A percentile compares a stretch with the other conserved stretches of the same genome.
Evolutionary conservation across 2,113 vertebrate species (phyloP).

Genomic region (Leiothrix lutea): DNA sequence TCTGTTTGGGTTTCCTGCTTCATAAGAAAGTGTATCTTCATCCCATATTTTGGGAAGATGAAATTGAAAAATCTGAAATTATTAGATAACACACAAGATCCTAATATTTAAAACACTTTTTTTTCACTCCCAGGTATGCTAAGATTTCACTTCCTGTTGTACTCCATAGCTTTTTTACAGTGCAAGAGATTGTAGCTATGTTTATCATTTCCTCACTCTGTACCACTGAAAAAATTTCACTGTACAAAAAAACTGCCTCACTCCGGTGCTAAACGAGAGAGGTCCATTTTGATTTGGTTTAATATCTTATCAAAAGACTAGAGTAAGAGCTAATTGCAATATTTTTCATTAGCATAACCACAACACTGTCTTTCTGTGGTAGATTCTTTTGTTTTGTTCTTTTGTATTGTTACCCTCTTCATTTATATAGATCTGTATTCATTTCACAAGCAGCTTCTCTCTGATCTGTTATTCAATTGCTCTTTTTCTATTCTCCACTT

Average conservation of each 20-base stretch:
- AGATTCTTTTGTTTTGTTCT: neutral
- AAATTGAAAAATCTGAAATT: neutral
- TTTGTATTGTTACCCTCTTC: neutral
- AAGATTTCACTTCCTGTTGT: neutral
- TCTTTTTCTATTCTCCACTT: neutral
- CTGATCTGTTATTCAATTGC: neutral
- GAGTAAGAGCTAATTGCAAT: neutral
- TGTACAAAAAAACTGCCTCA: neutral
- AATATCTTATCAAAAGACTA: neutral
- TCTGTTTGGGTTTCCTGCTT: neutral
- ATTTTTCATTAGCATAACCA: neutral
- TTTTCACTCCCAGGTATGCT: fast-evolving
- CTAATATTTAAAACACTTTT: neutral
- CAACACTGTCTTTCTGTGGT: neutral
- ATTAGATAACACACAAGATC: neutral
- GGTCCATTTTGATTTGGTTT: neutral
- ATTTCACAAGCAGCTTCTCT: conserved; percentile 9
- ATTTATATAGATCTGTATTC: conserved; percentile 1
- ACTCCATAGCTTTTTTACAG: neutral
- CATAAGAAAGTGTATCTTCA: neutral
- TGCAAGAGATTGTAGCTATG: neutral
- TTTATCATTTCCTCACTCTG: neutral
- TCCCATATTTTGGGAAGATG: neutral
- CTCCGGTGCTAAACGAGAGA: neutral
- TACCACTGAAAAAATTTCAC: neutral